Percentiles rank a stretch among this genome's conserved stretches.
phyloP scores from a whole-genome alignment of 2,113 vertebrate genomes.

The Oncorhynchus masou region DNA sequence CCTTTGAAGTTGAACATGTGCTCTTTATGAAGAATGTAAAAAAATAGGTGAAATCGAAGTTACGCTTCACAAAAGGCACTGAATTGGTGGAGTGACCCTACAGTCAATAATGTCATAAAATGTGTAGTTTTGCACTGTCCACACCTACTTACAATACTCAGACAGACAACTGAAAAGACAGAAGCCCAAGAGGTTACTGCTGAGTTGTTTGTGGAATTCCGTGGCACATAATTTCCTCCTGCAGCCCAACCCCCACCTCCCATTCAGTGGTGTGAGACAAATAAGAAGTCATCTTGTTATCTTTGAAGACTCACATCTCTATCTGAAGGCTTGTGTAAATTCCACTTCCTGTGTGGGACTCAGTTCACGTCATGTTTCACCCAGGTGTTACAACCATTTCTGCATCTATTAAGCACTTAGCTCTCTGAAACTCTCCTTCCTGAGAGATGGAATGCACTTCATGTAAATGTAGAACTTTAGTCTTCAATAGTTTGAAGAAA shows the following conservation, averaged over 20 bases:
- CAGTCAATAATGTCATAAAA: background rate
- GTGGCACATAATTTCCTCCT: conserved; percentile 45
- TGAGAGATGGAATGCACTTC: background rate
- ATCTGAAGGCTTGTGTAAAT: conserved; percentile 37
- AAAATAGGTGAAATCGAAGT: no score
- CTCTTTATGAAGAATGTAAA: no score
- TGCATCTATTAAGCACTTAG: background rate
- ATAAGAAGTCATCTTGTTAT: conserved; percentile 64
- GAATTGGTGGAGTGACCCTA: no score
- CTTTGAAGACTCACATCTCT: conserved; percentile 42
- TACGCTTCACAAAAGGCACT: no score
- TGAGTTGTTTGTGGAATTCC: conserved; percentile 55
- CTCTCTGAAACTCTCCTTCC: background rate
- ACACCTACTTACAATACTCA: conserved; percentile 17
- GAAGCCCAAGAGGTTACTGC: conserved; percentile 10
- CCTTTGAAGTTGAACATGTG: no score
- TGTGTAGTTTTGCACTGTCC: background rate
- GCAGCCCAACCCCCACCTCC: conserved; percentile 24
- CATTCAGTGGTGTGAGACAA: conserved; percentile 56
- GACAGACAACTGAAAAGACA: background rate
- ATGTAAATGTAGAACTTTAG: background rate
- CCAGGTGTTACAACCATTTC: conserved; percentile 30
- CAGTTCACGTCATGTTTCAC: conserved; percentile 34
- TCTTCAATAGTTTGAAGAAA: background rate
- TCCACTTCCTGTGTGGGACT: conserved; percentile 59